Evolutionary conservation across 1,140 invertebrate species (phyloP), one percentile per base, ranked within the genome.

Genomic region (Diuraphis noxia): DNA sequence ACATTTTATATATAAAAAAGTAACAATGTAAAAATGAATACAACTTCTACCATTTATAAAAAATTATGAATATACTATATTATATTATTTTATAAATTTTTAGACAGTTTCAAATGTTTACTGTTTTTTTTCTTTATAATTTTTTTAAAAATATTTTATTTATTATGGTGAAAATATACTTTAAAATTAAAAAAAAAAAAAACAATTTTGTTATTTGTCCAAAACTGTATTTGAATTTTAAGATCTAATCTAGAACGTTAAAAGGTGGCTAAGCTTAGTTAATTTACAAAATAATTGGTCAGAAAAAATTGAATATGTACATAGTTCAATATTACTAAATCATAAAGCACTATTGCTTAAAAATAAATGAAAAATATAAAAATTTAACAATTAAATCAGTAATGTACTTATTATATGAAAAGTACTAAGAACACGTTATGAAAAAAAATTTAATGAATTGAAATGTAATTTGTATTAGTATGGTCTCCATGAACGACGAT

Each of bases 401-500:
- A 72, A 72, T 72, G 30, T 72, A 72, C 56, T n/a, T 72, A 72
- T 72, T n/a, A 40, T 40, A 38, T 38, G 36, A 89, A 49, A n/a
- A 79, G 38, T 91, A 91, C n/a, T 52, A 88, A 40, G 10, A 49
- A 81, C 43, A 90, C 40, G 5, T 2, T 1, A 8, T 49, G 25
- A 52, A 38, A 81, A 19, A 43, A 77, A 90, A 43, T 23, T 43
- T 25, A 77, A 23, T 72, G 9, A 3, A 34, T 90, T 41, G 6
- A 19, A 36, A 40, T 79, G 2, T 25, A 77, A 72, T 89, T 6
- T n/a, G n/a, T 21, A 52, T 91, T 52, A 91, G 43, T 91, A 91
- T 38, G 89, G 89, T 52, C 89, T 21, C 89, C 89, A 91, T 17
- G 77, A 36, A 30, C 89, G 89, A 49, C 89, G 89, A 91, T 91